Evolutionary conservation across 2,113 vertebrate species (phyloP).

Genomic region (Syngnathus typhle): DNA sequence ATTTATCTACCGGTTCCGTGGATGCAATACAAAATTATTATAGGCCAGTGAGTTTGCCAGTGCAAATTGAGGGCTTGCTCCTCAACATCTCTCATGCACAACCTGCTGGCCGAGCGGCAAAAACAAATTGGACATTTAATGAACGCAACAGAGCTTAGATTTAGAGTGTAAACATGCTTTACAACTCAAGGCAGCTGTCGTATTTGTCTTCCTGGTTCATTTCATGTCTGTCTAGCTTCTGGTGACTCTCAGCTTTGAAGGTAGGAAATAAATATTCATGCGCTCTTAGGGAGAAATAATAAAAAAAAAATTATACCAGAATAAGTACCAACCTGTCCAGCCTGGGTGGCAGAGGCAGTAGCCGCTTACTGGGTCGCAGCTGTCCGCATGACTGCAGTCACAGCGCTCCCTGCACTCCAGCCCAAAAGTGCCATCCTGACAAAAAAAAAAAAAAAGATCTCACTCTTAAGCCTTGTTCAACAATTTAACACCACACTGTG

Average conservation of each 20-base stretch:
- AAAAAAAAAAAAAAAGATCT: not conserved
- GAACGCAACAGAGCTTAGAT: conserved; percentile 31
- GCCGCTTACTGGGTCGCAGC: conserved; percentile 86
- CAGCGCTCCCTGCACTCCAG: conserved; percentile 86
- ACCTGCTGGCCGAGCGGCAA: conserved; percentile 20
- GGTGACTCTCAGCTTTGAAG: conserved; percentile 9
- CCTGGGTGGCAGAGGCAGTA: conserved; percentile 91
- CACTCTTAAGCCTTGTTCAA: conserved; percentile 11
- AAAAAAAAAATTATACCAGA: not conserved
- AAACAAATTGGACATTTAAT: conserved; percentile 57
- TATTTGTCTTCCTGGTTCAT: conserved; percentile 19
- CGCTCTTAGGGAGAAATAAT: not conserved
- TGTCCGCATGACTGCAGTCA: conserved; percentile 88
- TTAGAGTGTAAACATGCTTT: conserved; percentile 45
- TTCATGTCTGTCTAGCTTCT: conserved; percentile 9
- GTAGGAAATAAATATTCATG: conserved; percentile 5
- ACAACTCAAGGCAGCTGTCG: conserved; percentile 12
- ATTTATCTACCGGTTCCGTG: conserved; percentile 25
- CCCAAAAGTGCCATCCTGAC: conserved; percentile 88
- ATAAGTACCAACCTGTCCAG: conserved; percentile 84
- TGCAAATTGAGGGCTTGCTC: conserved; percentile 40
- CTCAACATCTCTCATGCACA: conserved; percentile 33
- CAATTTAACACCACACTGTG: not conserved
- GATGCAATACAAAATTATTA: conserved; percentile 25
- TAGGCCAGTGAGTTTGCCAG: conserved; percentile 29